Base-by-base conservation (phyloP, 2,888 invertebrate species). In the Drosophila atroscutellata region DNA sequence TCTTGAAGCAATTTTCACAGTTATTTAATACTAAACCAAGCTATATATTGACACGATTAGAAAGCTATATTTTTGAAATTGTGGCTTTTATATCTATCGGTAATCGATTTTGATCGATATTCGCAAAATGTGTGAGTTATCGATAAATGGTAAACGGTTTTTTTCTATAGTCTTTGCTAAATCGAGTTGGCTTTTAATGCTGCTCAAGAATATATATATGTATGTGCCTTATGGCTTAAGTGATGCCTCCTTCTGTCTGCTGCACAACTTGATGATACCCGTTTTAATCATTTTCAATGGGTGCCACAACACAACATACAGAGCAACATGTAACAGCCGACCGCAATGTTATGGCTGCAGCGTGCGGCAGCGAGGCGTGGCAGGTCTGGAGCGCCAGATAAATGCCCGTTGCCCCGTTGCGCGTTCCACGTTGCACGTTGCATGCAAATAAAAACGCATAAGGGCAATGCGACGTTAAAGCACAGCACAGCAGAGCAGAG, bases 261-360 rank as follows among this genome's bases (percentile, higher is more conserved):
- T 20, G 20, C 15, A 32, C 1, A 20, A 8, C 20, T 34, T 15
- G 13, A 32, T 15, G 30, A 54, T 54, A 18, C 54, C 36, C 55
- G 26, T 55, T 26, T 13, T 37, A 37, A 18, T 26, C n/a, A 26
- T 26, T 55, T 55, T 26, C 8, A 34, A 20, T 11, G 34, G 18
- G 36, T 70, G 77, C 60, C 63, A 61, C 77, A 87, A 24, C 15
- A 28, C 28, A 56, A 56, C 26, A 49, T 26, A 26, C 24, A 11
- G 18, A 50, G 77, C 81, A 85, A 85, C 89, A 85, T 89, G 89
- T 86, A 84, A 84, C 83, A 79, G 72, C 59, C 86, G 37, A 84
- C 85, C 85, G 86, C 85, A 89, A 85, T 89, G 89, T 85, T 86
- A 81, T 86, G 80, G 79, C 80, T 73, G 80, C 78, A 79, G 77